These are phyloP conservation scores for Leucophenga varia DNA, from an alignment of 1,140 invertebrate species.

Conservation along the genomic window DNA sequence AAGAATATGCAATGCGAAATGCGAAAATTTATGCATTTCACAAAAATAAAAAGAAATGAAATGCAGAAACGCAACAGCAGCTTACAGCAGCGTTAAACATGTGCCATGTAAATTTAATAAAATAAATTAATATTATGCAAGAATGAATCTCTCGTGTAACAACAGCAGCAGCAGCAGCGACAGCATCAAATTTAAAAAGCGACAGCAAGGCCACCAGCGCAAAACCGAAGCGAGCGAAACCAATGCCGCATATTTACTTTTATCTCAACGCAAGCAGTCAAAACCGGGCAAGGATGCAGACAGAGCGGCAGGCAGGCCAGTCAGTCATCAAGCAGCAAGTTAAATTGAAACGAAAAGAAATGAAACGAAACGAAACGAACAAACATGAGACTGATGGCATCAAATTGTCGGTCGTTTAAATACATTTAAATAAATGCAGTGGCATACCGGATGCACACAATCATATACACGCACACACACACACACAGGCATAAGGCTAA, in stretches of 20 bases:
- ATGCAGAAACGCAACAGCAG: too few species aligned
- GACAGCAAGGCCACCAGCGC: constrained; percentile 26
- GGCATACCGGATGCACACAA: constrained; percentile 30
- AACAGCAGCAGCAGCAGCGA: not conserved
- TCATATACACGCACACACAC: constrained; percentile 25
- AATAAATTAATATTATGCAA: constrained; percentile 48
- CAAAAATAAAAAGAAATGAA: too few species aligned
- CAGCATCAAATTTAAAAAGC: too few species aligned
- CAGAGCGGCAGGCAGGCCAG: too few species aligned
- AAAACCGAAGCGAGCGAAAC: too few species aligned
- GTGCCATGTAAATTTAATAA: constrained; percentile 20
- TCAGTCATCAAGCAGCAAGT: too few species aligned
- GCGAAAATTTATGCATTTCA: too few species aligned
- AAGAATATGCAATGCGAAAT: too few species aligned
- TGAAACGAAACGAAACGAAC: too few species aligned
- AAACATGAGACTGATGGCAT: constrained; percentile 35
- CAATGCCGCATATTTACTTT: constrained; percentile 52
- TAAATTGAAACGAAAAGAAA: too few species aligned
- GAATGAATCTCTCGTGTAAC: constrained; percentile 24
- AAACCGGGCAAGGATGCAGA: constrained; percentile 39
- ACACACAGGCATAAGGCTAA: constrained; percentile 13
- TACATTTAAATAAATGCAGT: constrained; percentile 51
- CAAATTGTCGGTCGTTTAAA: constrained; percentile 54
- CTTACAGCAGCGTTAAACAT: constrained; percentile 1
- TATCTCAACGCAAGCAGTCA: constrained; percentile 39